phyloP scores from a whole-genome alignment of 2,113 vertebrate genomes.

The Penelope pileata region DNA sequence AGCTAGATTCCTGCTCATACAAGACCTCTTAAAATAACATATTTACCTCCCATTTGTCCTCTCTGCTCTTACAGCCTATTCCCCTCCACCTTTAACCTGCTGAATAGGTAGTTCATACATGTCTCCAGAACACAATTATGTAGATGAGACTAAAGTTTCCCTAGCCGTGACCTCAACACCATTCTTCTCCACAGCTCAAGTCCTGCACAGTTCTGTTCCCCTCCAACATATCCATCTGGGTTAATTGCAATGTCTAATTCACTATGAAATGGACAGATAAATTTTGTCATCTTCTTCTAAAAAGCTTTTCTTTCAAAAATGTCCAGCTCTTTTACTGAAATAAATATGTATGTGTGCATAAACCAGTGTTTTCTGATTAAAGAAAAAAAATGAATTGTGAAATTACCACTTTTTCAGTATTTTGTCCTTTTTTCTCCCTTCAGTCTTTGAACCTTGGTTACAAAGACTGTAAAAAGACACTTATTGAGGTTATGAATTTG shows the following conservation, averaged over 20 bases:
- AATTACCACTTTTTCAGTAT: background rate
- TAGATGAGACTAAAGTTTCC: background rate
- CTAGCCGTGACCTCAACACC: background rate
- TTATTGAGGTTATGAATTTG: background rate
- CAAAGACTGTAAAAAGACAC: background rate
- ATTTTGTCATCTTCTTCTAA: background rate
- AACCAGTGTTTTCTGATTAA: background rate
- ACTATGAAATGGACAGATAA: background rate
- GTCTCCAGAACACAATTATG: background rate
- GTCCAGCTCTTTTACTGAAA: background rate
- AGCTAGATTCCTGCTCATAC: background rate
- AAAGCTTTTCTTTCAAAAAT: background rate
- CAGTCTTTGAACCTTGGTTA: background rate
- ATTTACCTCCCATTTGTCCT: accelerated
- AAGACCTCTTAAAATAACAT: background rate
- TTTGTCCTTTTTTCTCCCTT: background rate
- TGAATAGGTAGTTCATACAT: background rate
- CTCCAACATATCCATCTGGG: background rate
- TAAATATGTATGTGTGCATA: no score
- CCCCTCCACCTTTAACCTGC: background rate
- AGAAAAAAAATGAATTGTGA: background rate
- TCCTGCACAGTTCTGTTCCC: background rate
- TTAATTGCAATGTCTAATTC: background rate
- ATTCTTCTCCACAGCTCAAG: background rate
- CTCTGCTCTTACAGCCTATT: background rate